These are phyloP conservation scores for Diplodus puntazzo DNA, from an alignment of 2,797 vertebrate genomes.

Conservation along the genomic window DNA sequence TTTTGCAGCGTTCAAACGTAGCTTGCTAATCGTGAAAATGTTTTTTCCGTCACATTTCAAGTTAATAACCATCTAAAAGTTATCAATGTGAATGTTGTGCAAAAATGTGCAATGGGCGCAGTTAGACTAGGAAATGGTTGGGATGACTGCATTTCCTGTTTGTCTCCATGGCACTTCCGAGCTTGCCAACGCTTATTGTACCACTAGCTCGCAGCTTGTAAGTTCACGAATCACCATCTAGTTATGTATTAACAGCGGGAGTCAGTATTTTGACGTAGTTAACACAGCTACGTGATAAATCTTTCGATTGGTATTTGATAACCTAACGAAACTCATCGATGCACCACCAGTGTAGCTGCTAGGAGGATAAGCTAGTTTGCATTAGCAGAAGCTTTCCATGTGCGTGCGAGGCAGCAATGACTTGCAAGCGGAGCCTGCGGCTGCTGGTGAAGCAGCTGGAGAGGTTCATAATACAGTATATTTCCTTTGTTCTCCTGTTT, in stretches of 20 bases:
- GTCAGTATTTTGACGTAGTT: fast-evolving
- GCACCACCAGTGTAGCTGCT: slow-evolving; percentile 21
- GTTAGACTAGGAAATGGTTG: slow-evolving; percentile 23
- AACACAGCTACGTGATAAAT: not conserved
- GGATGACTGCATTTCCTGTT: slow-evolving; percentile 54
- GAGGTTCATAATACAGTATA: not conserved
- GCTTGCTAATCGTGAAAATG: not conserved
- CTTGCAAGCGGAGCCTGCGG: not conserved
- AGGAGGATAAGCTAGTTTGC: not conserved
- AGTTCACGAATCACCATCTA: slow-evolving; percentile 20
- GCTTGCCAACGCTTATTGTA: slow-evolving; percentile 2
- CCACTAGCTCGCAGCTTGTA: not conserved
- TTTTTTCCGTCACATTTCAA: fast-evolving
- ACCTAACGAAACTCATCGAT: not conserved
- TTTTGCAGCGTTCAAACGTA: not conserved
- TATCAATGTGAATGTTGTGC: not conserved
- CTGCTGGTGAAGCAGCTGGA: not conserved
- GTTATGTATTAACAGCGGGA: fast-evolving
- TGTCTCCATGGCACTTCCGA: slow-evolving; percentile 35
- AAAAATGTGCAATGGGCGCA: not conserved
- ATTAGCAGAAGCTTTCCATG: slow-evolving; percentile 22
- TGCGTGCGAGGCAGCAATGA: slow-evolving; percentile 34
- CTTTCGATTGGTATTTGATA: fast-evolving
- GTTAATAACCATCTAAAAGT: not conserved
- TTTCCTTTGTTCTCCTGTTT: slow-evolving; percentile 28